phyloP scores from a whole-genome alignment of 1,140 invertebrate species.

The Sycophila sp. region DNA sequence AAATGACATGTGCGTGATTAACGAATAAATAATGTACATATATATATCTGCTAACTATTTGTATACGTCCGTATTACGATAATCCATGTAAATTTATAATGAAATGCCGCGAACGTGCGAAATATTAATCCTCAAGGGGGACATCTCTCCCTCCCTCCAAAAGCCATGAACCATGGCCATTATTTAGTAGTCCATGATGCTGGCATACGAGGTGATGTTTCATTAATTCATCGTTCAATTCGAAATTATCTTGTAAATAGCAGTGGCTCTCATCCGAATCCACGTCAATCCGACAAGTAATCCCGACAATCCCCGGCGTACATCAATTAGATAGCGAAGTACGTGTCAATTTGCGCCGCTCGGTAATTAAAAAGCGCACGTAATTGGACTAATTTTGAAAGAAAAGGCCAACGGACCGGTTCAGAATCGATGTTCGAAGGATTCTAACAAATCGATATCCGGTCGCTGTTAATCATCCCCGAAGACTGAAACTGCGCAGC shows the following conservation, averaged over 20 bases:
- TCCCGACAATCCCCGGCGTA: not conserved
- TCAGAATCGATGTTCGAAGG: slow-evolving; percentile 38
- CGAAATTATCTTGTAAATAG: not conserved
- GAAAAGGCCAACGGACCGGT: not conserved
- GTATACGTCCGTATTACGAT: not conserved
- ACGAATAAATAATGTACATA: not conserved
- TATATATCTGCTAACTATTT: not conserved
- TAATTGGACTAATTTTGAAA: not conserved
- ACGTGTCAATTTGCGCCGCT: too few species aligned
- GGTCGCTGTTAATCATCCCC: slow-evolving; percentile 30
- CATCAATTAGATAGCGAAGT: too few species aligned
- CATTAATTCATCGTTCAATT: not conserved
- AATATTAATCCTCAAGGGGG: not conserved
- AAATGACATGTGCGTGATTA: not conserved
- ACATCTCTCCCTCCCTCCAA: too few species aligned
- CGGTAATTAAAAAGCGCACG: not conserved
- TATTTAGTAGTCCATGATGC: not conserved
- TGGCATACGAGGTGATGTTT: not conserved
- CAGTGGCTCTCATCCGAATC: not conserved
- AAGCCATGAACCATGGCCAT: too few species aligned
- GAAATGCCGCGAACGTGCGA: not conserved
- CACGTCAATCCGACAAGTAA: not conserved
- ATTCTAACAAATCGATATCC: slow-evolving; percentile 41
- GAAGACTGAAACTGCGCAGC: slow-evolving; percentile 2
- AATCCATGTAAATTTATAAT: not conserved